Base-by-base conservation (phyloP, 2,888 invertebrate species). In the Eupsilia transversa region DNA sequence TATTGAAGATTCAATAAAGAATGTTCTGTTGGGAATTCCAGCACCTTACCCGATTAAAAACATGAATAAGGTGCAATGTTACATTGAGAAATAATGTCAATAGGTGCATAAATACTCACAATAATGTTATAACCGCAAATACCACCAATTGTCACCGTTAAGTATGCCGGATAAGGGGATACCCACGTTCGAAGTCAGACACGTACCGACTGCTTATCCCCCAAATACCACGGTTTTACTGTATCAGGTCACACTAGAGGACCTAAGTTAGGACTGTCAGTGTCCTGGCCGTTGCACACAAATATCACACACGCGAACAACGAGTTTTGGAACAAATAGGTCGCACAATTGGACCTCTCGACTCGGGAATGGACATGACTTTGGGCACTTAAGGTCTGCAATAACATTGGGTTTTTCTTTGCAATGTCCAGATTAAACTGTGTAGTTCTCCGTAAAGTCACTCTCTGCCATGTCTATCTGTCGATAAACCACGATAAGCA, bases 51-150 rank as follows among this genome's bases (percentile, higher is more conserved):
- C 6, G 3, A 46, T 46, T 20, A 46, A 46, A 30, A 60, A 33
- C 71, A 1, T 59, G n/a, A 73, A 59, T 59, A 30, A 43, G 23
- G 27, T 46, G 17, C 38, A 10, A 71, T 27, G 23, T 57, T 56
- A 33, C 52, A 59, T 41, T 52, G 46, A 20, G 14, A 14, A 56
- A 33, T 64, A 64, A 38, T 38, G 38, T 10, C 12, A 46, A 64
- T 33, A 38, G 1, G 38, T 38, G 35, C 41, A 49, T n/a, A 67
- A 57, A 73, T 65, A 83, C 73, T 73, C 43, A 84, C 80, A 33
- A 65, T 27, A 67, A 10, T 67, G n/a, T 67, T 79, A 56, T 43
- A 20, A 38, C 67, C 4, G 20, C 82, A 78, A 78, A 78, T 56
- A 68, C 20, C 49, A 33, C 64, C 49, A 65, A 56, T 64, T 67